phyloP scores from a whole-genome alignment of 2,888 invertebrate genomes.

The Rhogogaster chlorosoma region DNA sequence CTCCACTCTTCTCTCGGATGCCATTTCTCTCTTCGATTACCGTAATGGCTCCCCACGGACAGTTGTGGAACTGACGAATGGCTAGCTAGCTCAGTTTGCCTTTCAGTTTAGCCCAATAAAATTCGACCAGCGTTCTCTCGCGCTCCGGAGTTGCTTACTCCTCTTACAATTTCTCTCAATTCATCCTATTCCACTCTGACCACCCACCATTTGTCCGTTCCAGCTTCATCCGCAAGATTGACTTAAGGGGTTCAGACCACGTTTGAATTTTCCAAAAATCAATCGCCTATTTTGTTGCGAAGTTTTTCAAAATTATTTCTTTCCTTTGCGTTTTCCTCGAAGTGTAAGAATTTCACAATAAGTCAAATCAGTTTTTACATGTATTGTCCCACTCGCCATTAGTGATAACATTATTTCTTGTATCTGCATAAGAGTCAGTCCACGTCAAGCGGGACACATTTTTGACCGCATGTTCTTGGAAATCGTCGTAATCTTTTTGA shows the following conservation, averaged over 20 bases:
- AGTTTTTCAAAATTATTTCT: too few species aligned
- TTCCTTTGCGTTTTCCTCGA: too few species aligned
- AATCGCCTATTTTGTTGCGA: too few species aligned
- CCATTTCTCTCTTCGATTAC: slow-evolving; percentile 48
- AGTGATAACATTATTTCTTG: too few species aligned
- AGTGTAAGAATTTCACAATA: too few species aligned
- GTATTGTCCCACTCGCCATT: too few species aligned
- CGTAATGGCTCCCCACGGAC: slow-evolving; percentile 49
- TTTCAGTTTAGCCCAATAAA: slow-evolving; percentile 45
- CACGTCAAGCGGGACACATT: too few species aligned
- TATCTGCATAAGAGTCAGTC: too few species aligned
- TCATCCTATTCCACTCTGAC: not conserved
- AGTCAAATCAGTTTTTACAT: too few species aligned
- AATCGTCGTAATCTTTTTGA: too few species aligned
- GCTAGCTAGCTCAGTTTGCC: slow-evolving; percentile 42
- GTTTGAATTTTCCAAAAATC: too few species aligned
- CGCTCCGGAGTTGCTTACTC: not conserved
- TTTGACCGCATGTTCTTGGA: too few species aligned
- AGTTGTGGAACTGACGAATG: slow-evolving; percentile 48
- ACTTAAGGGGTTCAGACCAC: not conserved
- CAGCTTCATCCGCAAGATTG: slow-evolving; percentile 6
- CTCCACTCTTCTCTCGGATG: not conserved
- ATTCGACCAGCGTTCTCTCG: slow-evolving; percentile 32
- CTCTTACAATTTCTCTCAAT: slow-evolving; percentile 1
- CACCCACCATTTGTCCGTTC: not conserved